These are phyloP conservation scores for Blastobasis lacticolella DNA, from an alignment of 2,888 invertebrate genomes.

Conservation along the genomic window DNA sequence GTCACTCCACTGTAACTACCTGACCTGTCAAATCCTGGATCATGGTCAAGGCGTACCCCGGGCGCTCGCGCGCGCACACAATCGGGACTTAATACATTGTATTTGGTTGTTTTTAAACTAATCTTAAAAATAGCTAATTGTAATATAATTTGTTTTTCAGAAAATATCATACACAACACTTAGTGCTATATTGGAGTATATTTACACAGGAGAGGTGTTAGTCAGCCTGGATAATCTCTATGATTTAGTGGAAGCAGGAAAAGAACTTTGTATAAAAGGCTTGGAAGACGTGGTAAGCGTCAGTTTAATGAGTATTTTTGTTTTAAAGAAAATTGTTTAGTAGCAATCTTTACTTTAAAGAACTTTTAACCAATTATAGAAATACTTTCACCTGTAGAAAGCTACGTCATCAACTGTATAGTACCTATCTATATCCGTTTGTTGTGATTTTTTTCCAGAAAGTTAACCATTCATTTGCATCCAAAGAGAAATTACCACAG, in stretches of 20 bases:
- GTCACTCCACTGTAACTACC: too few relatives aligned
- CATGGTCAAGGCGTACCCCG: too few relatives aligned
- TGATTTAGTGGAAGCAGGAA: slow-evolving; percentile 49
- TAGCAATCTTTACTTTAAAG: too few relatives aligned
- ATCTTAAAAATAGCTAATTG: neutral
- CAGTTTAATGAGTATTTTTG: neutral
- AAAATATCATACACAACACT: slow-evolving; percentile 52
- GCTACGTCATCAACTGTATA: too few relatives aligned
- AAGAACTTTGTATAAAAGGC: slow-evolving; percentile 55
- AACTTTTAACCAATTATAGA: too few relatives aligned
- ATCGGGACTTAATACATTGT: too few relatives aligned
- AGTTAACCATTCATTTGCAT: neutral
- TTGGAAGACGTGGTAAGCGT: slow-evolving; percentile 47
- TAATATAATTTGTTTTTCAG: slow-evolving; percentile 31
- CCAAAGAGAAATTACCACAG: neutral
- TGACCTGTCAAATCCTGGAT: too few relatives aligned
- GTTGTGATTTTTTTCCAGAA: too few relatives aligned
- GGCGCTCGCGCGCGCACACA: too few relatives aligned
- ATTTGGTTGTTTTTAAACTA: too few relatives aligned
- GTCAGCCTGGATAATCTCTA: slow-evolving; percentile 40
- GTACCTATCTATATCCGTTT: too few relatives aligned
- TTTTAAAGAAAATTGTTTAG: neutral
- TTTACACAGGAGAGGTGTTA: slow-evolving; percentile 59
- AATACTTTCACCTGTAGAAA: too few relatives aligned
- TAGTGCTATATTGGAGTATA: slow-evolving; percentile 52